A percentile compares a stretch with the other conserved stretches of the same genome.
Evolutionary conservation across 2,113 vertebrate genomes (phyloP).

Genomic region (Oreochromis niloticus): DNA sequence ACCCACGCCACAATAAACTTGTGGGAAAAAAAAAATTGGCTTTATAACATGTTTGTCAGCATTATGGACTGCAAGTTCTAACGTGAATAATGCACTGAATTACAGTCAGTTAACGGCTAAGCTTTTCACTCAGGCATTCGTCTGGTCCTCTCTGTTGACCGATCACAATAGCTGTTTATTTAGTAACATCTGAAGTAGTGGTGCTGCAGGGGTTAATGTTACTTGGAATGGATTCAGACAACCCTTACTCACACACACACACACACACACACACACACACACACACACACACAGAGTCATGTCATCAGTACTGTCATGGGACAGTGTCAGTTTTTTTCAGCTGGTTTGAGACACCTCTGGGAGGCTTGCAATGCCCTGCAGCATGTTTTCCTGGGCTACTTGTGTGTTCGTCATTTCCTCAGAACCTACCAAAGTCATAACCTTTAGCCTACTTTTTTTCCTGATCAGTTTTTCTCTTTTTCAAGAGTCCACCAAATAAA

Average conservation of each 20-base stretch:
- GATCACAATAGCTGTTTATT: not conserved
- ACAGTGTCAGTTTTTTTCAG: not conserved
- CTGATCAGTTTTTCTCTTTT: not conserved
- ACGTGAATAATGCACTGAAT: not conserved
- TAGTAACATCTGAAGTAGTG: not conserved
- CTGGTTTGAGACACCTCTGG: not conserved
- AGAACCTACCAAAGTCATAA: not conserved
- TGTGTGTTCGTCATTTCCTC: not conserved
- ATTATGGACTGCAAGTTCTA: not conserved
- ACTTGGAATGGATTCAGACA: not conserved
- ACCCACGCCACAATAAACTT: not conserved
- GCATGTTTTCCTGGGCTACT: not conserved
- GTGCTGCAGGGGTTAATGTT: not conserved
- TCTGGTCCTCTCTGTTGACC: not conserved
- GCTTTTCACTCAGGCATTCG: not conserved
- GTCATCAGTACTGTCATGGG: not conserved
- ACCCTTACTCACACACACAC: rapidly evolving
- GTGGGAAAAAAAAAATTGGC: not conserved
- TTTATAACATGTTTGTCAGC: not conserved
- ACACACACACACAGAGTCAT: not conserved
- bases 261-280: rapidly evolving
- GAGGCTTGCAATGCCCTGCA: not conserved
- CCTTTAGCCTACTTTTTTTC: not conserved
- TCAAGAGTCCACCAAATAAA: not conserved
- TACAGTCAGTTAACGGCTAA: not conserved